These are phyloP conservation scores for Erebia epiphron DNA, from an alignment of 2,888 invertebrate species.

Conservation along the genomic window DNA sequence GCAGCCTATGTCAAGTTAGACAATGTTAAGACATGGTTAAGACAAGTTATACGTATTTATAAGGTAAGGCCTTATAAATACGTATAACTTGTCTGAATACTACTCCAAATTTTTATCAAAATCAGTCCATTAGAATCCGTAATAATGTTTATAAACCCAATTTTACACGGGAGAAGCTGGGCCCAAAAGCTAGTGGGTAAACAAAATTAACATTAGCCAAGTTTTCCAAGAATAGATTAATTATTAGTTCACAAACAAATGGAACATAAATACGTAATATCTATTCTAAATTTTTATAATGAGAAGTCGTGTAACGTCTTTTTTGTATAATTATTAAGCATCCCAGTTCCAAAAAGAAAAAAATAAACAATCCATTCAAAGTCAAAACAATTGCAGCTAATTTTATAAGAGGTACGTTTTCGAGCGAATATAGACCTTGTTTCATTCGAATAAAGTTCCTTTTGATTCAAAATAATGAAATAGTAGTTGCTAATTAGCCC, in stretches of 20 bases:
- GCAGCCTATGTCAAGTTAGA: no score
- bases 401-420: slow-evolving; percentile 9
- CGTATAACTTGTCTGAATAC: no score
- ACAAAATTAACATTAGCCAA: no score
- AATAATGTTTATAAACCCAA: no score
- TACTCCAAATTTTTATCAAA: no score
- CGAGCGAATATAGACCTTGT: slow-evolving; percentile 9
- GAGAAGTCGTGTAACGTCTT: slow-evolving; percentile 4
- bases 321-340: slow-evolving; percentile 18
- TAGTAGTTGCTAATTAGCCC: slow-evolving; percentile 17
- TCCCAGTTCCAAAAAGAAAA: slow-evolving; percentile 12
- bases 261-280: not conserved
- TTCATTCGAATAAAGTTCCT: not conserved
- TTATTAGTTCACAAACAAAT: slow-evolving; percentile 2
- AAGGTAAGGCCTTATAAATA: no score
- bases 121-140: no score
- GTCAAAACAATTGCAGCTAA: slow-evolving; percentile 21
- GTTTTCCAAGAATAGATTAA: not conserved
- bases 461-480: slow-evolving; percentile 8
- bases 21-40: no score
- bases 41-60: no score
- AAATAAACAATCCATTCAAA: slow-evolving; percentile 20
- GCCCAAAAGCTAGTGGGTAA: no score
- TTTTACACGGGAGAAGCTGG: no score
- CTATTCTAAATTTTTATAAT: slow-evolving; percentile 5